Evolutionary conservation across 2,797 vertebrate species (phyloP).

Genomic region (Sebastes matsubarae): DNA sequence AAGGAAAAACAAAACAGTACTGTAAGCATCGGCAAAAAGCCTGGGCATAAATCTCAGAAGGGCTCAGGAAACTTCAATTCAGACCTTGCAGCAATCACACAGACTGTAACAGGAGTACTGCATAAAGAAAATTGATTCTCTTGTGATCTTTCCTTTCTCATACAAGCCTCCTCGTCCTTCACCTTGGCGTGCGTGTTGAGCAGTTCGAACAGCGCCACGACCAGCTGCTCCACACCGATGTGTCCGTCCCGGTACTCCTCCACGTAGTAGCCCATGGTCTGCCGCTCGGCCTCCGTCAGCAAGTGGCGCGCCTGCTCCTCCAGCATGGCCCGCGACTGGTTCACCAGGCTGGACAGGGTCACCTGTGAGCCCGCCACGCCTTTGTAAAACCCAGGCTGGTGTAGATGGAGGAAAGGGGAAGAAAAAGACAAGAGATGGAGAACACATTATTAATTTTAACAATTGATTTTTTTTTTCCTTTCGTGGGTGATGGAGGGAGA

Average conservation of each 20-base stretch:
- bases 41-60: slow-evolving; percentile 22
- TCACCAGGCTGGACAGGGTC: slow-evolving; percentile 93
- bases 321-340: slow-evolving; percentile 91
- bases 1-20: slow-evolving; percentile 29
- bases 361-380: slow-evolving; percentile 95
- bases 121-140: background rate
- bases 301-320: slow-evolving; percentile 94
- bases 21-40: slow-evolving; percentile 14
- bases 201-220: slow-evolving; percentile 94
- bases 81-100: slow-evolving; percentile 10
- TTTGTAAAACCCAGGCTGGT: slow-evolving; percentile 91
- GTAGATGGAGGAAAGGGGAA: background rate
- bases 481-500: background rate
- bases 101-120: background rate
- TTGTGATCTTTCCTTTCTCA: background rate
- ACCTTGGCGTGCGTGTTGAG: slow-evolving; percentile 98
- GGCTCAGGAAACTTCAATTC: slow-evolving; percentile 19
- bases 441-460: background rate
- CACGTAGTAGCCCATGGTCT: slow-evolving; percentile 95
- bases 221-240: slow-evolving; percentile 89
- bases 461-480: background rate
- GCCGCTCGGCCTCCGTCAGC: slow-evolving; percentile 88
- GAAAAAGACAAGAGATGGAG: background rate
- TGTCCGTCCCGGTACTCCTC: slow-evolving; percentile 92
- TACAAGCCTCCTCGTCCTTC: slow-evolving; percentile 7